A percentile compares a stretch with the other conserved stretches of the same genome.
These are phyloP conservation scores for Ophion costatus DNA, from an alignment of 2,888 invertebrate species.

Conservation along the genomic window DNA sequence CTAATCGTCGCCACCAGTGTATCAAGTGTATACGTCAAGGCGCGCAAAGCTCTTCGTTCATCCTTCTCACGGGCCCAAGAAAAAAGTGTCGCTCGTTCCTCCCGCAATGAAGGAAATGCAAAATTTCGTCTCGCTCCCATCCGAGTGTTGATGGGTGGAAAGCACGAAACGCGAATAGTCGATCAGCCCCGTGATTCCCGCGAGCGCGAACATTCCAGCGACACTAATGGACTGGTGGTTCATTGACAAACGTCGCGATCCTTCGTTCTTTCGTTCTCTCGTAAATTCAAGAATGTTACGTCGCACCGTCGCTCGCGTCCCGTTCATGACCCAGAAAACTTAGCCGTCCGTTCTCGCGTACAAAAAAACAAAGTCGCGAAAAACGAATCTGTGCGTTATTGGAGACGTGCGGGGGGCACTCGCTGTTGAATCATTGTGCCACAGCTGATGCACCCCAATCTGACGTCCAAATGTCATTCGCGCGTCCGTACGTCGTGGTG, in stretches of 20 bases:
- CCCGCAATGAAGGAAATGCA: not conserved
- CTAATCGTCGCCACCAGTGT: not conserved
- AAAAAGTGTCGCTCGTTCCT: not conserved
- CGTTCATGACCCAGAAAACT: conserved; percentile 37
- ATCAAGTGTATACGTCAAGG: not conserved
- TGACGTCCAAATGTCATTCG: conserved; percentile 59
- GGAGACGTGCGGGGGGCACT: not conserved
- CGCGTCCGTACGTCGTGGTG: conserved; percentile 3
- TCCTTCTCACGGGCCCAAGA: not conserved
- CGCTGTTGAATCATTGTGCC: conserved; percentile 37
- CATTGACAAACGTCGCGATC: conserved; percentile 58
- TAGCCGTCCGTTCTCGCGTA: not conserved
- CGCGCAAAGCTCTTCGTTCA: not conserved
- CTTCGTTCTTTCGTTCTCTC: conserved; percentile 13
- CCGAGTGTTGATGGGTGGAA: not conserved
- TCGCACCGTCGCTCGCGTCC: not conserved
- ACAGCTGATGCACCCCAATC: conserved; percentile 60
- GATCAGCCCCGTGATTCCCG: not conserved
- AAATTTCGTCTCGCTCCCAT: not conserved
- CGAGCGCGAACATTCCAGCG: not conserved
- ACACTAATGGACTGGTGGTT: conserved; percentile 66
- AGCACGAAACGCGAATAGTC: not conserved
- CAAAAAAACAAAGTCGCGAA: not conserved
- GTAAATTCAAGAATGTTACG: conserved; percentile 29
- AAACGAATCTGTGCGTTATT: not conserved